A percentile compares a stretch with the other conserved stretches of the same genome.
Evolutionary conservation across 2,888 invertebrate species (phyloP).

Genomic region (Thymelicus acteon): DNA sequence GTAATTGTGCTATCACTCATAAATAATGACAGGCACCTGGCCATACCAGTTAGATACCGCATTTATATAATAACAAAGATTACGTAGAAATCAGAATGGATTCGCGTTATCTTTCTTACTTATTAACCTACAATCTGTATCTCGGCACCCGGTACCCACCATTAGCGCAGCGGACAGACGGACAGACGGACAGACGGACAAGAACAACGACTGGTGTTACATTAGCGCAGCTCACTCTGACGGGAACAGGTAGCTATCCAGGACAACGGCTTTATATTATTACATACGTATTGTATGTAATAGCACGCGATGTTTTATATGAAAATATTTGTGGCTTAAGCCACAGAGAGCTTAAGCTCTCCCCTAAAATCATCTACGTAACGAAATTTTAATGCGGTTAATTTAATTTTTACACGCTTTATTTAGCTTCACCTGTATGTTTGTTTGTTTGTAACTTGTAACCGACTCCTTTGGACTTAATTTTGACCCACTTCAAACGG

Average conservation of each 20-base stretch:
- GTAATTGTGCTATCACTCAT: slow-evolving; percentile 36
- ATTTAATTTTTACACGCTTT: too few relatives aligned
- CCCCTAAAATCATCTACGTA: too few relatives aligned
- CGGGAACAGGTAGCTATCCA: slow-evolving; percentile 23
- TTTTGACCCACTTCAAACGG: too few relatives aligned
- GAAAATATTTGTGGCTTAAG: too few relatives aligned
- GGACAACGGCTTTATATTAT: background rate
- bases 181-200: slow-evolving; percentile 14
- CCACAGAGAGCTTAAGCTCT: too few relatives aligned
- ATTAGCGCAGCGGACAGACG: slow-evolving; percentile 19
- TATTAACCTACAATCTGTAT: slow-evolving; percentile 32
- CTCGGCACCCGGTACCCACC: slow-evolving; percentile 15
- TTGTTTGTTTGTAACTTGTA: too few relatives aligned
- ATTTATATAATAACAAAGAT: slow-evolving; percentile 37
- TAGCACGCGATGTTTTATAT: too few relatives aligned
- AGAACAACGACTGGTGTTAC: slow-evolving; percentile 31
- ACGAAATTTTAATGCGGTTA: too few relatives aligned
- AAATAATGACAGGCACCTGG: slow-evolving; percentile 32
- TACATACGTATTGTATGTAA: too few relatives aligned
- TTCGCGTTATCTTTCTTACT: slow-evolving; percentile 35
- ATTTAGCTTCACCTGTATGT: too few relatives aligned
- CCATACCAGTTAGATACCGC: slow-evolving; percentile 33
- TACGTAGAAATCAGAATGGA: slow-evolving; percentile 36
- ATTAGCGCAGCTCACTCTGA: slow-evolving; percentile 3
- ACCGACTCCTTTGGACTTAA: too few relatives aligned